phyloP scores from a whole-genome alignment of 2,113 vertebrate species.

The Myxocyprinus asiaticus region DNA sequence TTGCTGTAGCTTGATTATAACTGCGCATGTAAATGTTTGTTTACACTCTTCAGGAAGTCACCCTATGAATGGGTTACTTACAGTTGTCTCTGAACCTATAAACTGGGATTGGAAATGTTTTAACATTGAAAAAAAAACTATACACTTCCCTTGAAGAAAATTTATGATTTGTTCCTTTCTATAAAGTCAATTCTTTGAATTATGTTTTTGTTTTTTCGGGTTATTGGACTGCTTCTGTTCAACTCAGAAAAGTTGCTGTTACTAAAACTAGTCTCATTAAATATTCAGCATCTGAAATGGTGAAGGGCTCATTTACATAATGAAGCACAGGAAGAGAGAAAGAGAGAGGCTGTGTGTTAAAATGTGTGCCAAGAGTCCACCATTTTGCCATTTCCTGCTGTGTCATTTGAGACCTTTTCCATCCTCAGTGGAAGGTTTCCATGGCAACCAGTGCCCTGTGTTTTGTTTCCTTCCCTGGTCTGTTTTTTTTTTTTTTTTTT shows the following conservation, averaged over 20 bases:
- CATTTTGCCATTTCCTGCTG: conserved; percentile 1
- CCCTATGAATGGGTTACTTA: too few species aligned
- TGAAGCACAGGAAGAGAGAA: conserved; percentile 32
- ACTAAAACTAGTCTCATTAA: conserved; percentile 55
- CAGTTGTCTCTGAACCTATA: too few species aligned
- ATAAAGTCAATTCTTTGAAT: too few species aligned
- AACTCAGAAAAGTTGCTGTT: not conserved
- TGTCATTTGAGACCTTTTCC: conserved; percentile 37
- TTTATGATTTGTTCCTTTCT: too few species aligned
- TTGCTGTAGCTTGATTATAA: too few species aligned
- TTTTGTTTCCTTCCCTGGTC: not conserved
- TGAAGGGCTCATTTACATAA: conserved; percentile 55
- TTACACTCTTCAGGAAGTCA: too few species aligned
- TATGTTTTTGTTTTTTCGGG: too few species aligned
- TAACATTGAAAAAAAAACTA: too few species aligned
- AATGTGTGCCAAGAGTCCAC: not conserved
- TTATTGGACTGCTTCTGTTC: not conserved
- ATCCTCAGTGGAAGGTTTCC: conserved; percentile 19
- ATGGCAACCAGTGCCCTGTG: conserved; percentile 35
- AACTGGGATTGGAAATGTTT: too few species aligned
- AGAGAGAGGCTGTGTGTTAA: too few species aligned
- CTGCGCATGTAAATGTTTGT: too few species aligned
- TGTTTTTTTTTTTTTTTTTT: not conserved
- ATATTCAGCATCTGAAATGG: conserved; percentile 63
- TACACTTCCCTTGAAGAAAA: too few species aligned